These are phyloP conservation scores for Kryptopterus vitreolus DNA, from an alignment of 2,797 vertebrate species.

Conservation along the genomic window DNA sequence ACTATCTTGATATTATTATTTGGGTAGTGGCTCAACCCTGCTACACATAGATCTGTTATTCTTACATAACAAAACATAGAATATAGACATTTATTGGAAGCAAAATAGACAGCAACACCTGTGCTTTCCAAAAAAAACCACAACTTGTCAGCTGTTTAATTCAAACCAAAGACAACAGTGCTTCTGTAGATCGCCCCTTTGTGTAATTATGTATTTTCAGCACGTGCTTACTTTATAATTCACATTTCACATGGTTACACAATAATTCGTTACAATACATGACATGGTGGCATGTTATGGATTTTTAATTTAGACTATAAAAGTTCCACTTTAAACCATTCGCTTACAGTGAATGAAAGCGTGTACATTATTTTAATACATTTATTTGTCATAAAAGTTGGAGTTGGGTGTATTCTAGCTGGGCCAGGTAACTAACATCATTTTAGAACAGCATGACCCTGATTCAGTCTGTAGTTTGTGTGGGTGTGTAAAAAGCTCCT, in stretches of 20 bases:
- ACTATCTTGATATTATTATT: not conserved
- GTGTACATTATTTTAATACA: not conserved
- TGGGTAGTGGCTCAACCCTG: not conserved
- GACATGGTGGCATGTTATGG: too few relatives aligned
- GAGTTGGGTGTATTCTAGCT: not conserved
- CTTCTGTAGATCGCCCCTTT: not conserved
- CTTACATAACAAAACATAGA: not conserved
- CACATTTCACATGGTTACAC: not conserved
- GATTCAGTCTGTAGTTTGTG: not conserved
- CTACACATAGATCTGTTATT: not conserved
- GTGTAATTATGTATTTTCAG: not conserved
- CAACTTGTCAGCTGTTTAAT: not conserved
- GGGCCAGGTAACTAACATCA: not conserved
- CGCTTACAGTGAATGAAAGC: not conserved
- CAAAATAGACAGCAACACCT: not conserved
- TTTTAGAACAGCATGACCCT: not conserved
- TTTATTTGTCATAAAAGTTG: not conserved
- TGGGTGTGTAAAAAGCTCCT: conserved; percentile 23
- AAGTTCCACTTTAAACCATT: not conserved
- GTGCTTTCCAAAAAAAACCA: not conserved
- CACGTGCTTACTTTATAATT: not conserved
- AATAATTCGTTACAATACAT: too few relatives aligned
- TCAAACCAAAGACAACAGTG: not conserved
- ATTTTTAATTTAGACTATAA: too few relatives aligned
- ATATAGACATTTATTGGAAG: not conserved